Conservation (phyloP, 2,888 invertebrate species). For the Machimus rusticus region DNA sequence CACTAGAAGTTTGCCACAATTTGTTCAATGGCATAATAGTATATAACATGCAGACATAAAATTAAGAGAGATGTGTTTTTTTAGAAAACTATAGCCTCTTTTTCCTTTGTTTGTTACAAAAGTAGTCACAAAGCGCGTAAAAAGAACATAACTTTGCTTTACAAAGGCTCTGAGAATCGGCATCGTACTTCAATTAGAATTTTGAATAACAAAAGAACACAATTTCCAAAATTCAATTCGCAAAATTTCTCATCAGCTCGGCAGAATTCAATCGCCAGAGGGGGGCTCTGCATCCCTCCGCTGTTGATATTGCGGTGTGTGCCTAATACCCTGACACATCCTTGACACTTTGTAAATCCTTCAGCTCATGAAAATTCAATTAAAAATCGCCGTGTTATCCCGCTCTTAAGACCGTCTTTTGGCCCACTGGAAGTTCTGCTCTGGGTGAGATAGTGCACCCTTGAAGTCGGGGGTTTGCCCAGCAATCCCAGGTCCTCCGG, state of each 20-base stretch:
- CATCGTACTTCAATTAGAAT: constrained; percentile 40
- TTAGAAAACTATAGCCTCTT: no score
- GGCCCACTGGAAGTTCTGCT: constrained; percentile 14
- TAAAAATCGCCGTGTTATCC: constrained; percentile 43
- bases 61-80: no score
- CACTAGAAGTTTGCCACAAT: no score
- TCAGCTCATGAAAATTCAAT: constrained; percentile 48
- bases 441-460: constrained; percentile 21
- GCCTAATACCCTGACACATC: constrained; percentile 32
- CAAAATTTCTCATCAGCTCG: constrained; percentile 33
- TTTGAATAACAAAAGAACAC: constrained; percentile 40
- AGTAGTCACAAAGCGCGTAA: neutral
- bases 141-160: neutral
- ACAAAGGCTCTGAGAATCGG: constrained; percentile 3
- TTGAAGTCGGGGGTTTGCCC: constrained; percentile 6
- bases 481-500: neutral
- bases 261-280: neutral
- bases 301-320: constrained; percentile 30
- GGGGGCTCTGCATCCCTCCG: neutral
- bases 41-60: no score
- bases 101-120: neutral
- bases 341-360: constrained; percentile 41
- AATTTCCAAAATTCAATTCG: constrained; percentile 42
- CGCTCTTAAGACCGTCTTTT: constrained; percentile 21
- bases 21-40: no score